Conservation (phyloP, 2,113 vertebrate species). For the Melozone crissalis region DNA sequence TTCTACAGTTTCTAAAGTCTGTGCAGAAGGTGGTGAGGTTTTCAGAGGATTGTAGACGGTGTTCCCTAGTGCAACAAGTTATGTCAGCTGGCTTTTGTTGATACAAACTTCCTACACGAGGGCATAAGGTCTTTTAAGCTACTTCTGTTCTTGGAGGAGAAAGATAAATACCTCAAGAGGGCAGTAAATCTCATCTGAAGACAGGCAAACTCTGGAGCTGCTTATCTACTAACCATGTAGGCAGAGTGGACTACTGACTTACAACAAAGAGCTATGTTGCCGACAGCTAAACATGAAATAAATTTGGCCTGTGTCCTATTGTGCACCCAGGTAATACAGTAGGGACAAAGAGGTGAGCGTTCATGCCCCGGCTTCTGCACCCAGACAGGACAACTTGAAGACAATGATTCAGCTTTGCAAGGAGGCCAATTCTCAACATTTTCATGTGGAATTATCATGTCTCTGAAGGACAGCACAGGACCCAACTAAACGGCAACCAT, state of each 20-base stretch:
- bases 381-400: background rate
- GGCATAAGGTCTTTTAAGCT: background rate
- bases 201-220: conserved; percentile 11
- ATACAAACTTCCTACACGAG: background rate
- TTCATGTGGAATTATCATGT: background rate
- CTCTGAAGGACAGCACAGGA: background rate
- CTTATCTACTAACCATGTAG: background rate
- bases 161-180: conserved; percentile 39
- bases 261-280: background rate
- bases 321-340: background rate
- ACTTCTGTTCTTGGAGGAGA: background rate
- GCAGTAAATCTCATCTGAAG: conserved; percentile 54
- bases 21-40: background rate
- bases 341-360: background rate
- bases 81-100: background rate
- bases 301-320: background rate
- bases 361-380: background rate
- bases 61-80: background rate
- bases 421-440: background rate
- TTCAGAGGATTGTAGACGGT: background rate
- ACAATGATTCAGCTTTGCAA: background rate
- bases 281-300: background rate
- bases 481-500: background rate
- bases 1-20: background rate
- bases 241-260: background rate